Evolutionary conservation across 2,113 vertebrate species (phyloP), one percentile per base, ranked within the genome.

Genomic region (Lamprologus speciosus): DNA sequence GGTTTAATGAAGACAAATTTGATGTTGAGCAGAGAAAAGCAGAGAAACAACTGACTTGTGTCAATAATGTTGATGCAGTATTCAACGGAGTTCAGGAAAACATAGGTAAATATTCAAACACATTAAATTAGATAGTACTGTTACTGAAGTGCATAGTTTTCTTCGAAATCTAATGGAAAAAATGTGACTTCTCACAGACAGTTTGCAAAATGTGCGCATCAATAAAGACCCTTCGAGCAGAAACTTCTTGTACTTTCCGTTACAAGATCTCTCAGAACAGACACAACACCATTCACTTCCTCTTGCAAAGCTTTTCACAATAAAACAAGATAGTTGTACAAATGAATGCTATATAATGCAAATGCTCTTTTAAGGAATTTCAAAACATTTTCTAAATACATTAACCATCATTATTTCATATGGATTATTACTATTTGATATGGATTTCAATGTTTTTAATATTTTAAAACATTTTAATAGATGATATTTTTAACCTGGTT

Each of bases 81-180:
- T n/a, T 51, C 3, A 81, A 53, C 4, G 1, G 1, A 3, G 40
- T 19, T 2, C 17, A 81, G 12, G 78, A 81, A 11, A 85, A 42
- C 82, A 53, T 53, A 3, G 86, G 82, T 88, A 5, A 84, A 28
- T 68, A 65, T 83, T 40, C 4, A 51, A 60, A 58, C 40, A 50
- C 19, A 8, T 63, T 63, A 11, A 63, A 33, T 63, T 19, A 21
- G 33, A 37, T 13, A 63, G 4, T 80, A 31, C 17, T 78, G 12
- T 40, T 16, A 17, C 8, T 17, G 37, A 14, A 33, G 35, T 54
- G 51, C 33, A 23, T 6, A 16, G 9, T 45, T 75, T 75, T 45
- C 11, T 68, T 70, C 12, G 21, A 70, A 70, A 14, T 42, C n/a
- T 42, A 70, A 70, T 8, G 11, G n/a, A 70, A 63, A 63, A 63